phyloP scores from a whole-genome alignment of 1,140 invertebrate genomes.

The Drosophila littoralis region DNA sequence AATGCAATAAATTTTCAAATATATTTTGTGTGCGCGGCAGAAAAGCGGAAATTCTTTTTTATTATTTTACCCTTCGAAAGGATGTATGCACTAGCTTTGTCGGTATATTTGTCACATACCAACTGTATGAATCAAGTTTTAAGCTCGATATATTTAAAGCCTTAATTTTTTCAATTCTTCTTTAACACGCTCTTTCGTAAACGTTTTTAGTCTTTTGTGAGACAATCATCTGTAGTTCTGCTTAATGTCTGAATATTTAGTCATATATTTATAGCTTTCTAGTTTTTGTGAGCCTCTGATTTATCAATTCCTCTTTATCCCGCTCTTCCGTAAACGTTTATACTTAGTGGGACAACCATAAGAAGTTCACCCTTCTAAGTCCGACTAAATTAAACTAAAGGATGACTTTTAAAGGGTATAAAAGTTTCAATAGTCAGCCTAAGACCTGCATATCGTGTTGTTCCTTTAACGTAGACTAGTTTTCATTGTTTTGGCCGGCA shows the following conservation, averaged over 20 bases:
- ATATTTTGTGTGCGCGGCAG: constrained; percentile 65
- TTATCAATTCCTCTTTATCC: no score
- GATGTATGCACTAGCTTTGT: neutral
- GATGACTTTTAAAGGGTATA: constrained; percentile 1
- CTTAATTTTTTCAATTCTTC: neutral
- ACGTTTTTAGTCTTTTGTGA: no score
- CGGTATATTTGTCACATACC: neutral
- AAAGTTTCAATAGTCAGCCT: neutral
- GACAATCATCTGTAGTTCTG: no score
- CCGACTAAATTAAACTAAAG: neutral
- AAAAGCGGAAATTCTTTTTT: constrained; percentile 11
- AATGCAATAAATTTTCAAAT: constrained; percentile 83
- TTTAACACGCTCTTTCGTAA: no score
- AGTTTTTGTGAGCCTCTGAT: no score
- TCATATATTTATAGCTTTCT: no score
- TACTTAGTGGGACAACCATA: no score
- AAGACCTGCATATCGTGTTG: neutral
- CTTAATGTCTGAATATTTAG: no score
- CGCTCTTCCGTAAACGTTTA: neutral
- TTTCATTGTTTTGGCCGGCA: constrained; percentile 56
- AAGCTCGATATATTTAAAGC: neutral
- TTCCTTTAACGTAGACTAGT: constrained; percentile 10
- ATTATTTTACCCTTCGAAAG: constrained; percentile 8
- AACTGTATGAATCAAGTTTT: neutral
- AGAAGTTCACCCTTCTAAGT: no score